These are phyloP conservation scores for Tokudaia tokunoshimensis DNA, from an alignment of 2,797 vertebrate species.

Conservation along the genomic window DNA sequence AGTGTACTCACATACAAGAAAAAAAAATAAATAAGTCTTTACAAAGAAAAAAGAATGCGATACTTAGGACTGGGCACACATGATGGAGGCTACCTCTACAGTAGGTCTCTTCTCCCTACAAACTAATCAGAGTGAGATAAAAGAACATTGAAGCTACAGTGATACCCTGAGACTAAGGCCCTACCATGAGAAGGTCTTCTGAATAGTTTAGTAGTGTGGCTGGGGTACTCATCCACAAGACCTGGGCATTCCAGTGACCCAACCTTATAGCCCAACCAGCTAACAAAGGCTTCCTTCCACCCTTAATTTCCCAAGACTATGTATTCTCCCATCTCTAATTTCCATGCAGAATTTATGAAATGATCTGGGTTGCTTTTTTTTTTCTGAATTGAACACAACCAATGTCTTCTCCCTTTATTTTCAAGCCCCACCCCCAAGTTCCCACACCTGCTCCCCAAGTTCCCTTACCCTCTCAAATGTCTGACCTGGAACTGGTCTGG, in stretches of 20 bases:
- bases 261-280: not conserved
- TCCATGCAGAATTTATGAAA: slow-evolving; percentile 47
- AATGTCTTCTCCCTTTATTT: not conserved
- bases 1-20: no score
- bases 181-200: not conserved
- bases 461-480: slow-evolving; percentile 62
- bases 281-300: not conserved
- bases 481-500: slow-evolving; percentile 74
- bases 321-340: not conserved
- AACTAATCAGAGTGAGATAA: not conserved
- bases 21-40: no score
- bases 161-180: not conserved
- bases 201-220: not conserved
- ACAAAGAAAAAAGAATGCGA: not conserved
- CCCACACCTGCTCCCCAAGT: not conserved
- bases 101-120: not conserved
- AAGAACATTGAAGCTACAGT: not conserved
- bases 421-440: slow-evolving; percentile 18
- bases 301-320: not conserved
- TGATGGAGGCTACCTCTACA: not conserved
- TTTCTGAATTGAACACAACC: not conserved
- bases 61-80: not conserved
- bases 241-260: not conserved
- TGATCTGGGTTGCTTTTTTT: not conserved
- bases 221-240: not conserved